Conservation (phyloP, 2,888 invertebrate genomes). For the Epinotia ramella region DNA sequence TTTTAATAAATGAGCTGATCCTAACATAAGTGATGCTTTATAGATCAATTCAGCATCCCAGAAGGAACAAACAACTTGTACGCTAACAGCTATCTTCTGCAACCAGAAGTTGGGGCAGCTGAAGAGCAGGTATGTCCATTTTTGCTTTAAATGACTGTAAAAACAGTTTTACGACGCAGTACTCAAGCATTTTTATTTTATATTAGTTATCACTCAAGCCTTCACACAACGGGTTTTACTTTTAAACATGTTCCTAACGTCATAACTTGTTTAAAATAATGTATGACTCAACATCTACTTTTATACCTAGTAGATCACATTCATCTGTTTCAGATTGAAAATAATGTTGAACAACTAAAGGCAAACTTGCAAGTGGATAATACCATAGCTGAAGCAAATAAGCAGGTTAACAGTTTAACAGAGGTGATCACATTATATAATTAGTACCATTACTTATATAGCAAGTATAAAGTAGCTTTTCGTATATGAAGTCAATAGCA, state of each 20-base stretch:
- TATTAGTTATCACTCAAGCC: too few relatives aligned
- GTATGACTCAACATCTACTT: not conserved
- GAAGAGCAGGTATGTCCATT: conserved; percentile 57
- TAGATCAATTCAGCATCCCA: conserved; percentile 69
- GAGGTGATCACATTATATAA: conserved; percentile 58
- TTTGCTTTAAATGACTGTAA: not conserved
- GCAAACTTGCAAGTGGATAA: conserved; percentile 52
- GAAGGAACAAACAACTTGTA: conserved; percentile 62
- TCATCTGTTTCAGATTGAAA: conserved; percentile 56
- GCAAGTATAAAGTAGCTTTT: too few relatives aligned
- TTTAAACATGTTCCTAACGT: too few relatives aligned
- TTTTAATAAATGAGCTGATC: not conserved
- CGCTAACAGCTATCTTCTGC: conserved; percentile 66
- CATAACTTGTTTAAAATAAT: too few relatives aligned
- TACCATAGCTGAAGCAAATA: conserved; percentile 51
- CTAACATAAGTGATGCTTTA: not conserved
- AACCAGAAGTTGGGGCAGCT: conserved; percentile 58
- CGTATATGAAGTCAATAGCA: too few relatives aligned
- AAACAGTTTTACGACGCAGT: not conserved
- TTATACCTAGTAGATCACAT: not conserved
- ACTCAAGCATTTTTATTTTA: too few relatives aligned
- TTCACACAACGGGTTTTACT: too few relatives aligned
- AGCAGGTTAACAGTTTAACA: conserved; percentile 61
- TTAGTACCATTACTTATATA: too few relatives aligned
- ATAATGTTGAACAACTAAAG: conserved; percentile 53